These are phyloP conservation scores for Trachurus trachurus DNA, from an alignment of 2,797 vertebrate genomes.

Conservation along the genomic window DNA sequence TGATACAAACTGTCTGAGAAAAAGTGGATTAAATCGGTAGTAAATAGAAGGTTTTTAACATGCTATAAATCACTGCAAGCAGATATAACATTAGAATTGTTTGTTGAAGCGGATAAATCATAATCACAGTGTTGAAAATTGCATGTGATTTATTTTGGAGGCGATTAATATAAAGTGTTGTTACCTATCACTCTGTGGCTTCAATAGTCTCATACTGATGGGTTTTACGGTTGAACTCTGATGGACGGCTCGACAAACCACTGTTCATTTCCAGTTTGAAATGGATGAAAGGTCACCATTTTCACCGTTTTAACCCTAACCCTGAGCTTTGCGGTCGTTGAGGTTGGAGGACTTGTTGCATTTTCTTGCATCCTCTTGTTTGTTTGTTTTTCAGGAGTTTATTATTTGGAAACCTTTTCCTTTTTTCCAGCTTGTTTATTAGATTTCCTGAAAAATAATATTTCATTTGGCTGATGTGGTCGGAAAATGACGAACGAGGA, in stretches of 20 bases:
- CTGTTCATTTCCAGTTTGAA: too few species aligned
- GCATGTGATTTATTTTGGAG: background rate
- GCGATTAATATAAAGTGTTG: too few species aligned
- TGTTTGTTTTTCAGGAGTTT: background rate
- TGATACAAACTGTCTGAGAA: too few species aligned
- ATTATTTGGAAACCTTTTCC: background rate
- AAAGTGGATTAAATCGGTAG: too few species aligned
- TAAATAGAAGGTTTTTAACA: background rate
- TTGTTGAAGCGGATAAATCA: background rate
- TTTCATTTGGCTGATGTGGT: background rate
- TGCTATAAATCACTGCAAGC: background rate
- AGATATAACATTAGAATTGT: background rate
- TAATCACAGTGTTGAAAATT: background rate
- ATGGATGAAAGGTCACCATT: too few species aligned
- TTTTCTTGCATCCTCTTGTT: too few species aligned
- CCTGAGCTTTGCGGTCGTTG: too few species aligned
- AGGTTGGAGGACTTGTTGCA: too few species aligned
- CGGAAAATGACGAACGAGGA: background rate
- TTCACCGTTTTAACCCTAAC: too few species aligned
- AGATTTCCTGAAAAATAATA: background rate
- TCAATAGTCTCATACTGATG: background rate
- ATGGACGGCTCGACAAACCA: background rate
- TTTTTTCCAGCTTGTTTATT: background rate
- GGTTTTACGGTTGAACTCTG: background rate
- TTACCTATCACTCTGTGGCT: too few species aligned